These are phyloP conservation scores for Cavia porcellus DNA, from an alignment of 2,113 vertebrate species.

Conservation along the genomic window DNA sequence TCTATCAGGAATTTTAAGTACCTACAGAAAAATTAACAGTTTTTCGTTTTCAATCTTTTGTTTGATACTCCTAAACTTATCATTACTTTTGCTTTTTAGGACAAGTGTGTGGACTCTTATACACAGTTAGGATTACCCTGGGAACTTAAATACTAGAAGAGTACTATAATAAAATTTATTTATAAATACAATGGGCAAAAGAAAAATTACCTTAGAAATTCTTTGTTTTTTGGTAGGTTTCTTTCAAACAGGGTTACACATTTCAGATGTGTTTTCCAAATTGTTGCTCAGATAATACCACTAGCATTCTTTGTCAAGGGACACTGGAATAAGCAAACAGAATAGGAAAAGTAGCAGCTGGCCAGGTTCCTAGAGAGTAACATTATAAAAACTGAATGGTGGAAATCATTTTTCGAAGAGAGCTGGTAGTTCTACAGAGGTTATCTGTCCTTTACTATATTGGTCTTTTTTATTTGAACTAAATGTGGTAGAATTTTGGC, in stretches of 20 bases:
- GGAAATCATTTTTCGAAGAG: conserved; percentile 65
- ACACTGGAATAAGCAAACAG: conserved; percentile 58
- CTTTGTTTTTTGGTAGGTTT: background rate
- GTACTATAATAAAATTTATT: background rate
- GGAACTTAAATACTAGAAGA: background rate
- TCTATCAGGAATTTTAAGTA: background rate
- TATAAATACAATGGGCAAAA: conserved; percentile 28
- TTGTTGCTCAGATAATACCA: conserved; percentile 68
- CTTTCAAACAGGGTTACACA: background rate
- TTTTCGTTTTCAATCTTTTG: conserved; percentile 26
- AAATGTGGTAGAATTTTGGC: conserved; percentile 67
- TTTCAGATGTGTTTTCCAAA: conserved; percentile 45
- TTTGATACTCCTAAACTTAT: background rate
- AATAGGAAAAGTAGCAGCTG: conserved; percentile 49
- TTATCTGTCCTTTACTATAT: conserved; percentile 47
- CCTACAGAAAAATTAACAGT: background rate
- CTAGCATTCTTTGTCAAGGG: conserved; percentile 57
- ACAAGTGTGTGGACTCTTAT: background rate
- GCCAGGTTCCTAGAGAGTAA: background rate
- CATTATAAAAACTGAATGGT: conserved; percentile 75
- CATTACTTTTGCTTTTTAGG: background rate
- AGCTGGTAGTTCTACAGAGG: conserved; percentile 62
- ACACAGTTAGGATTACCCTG: background rate
- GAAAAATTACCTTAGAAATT: background rate
- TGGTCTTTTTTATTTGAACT: conserved; percentile 56